Evolutionary conservation across 2,888 invertebrate species (phyloP), one percentile per base, ranked within the genome.

Genomic region (Torymus tubicola): DNA sequence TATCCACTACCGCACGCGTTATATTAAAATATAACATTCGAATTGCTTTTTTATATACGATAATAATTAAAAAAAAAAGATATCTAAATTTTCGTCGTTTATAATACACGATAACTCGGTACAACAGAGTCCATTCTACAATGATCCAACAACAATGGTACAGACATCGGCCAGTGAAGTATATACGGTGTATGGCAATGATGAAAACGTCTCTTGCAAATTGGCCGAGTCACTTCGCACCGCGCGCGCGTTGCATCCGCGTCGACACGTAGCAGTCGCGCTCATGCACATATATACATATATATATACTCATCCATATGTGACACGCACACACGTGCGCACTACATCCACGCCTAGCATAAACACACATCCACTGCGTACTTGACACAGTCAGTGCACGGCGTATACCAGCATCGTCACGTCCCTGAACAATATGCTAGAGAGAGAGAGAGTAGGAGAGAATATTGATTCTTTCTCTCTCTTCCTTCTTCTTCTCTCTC

Each of bases 381-480:
- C 81, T 81, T 81, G 81, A 81, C 81, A 81, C 75, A 79, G 61
- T 64, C 55, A 64, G 70, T 71, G 71, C 68, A 74, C 42, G 10
- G 8, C 10, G 42, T 8, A 31, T 8, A 31, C 2, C 8, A 42
- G 42, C 42, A 8, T 67, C 71, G 61, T 75, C n/a, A 52, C 69
- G 76, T 67, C 77, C 78, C 78, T 79, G 79, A 76, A 76, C 58
- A 67, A 72, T 68, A 60, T 50, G 2, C 21, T 21, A 21, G 21
- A 21, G 21, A 21, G 21, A 21, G 21, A 21, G 21, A 21, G 21
- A 76, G 61, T 50, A 63, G 21, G 50, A 65, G 50, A 8, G 69
- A 73, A 74, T 81, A 78, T 81, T 63, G 78, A 81, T 42, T 78
- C 57, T 58, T 65, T 52, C 52, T 77, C 42, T 72, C 50, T 21